These are phyloP conservation scores for Pocillopora verrucosa DNA, from an alignment of 64 coral and sea anemone species.

Conservation along the genomic window DNA sequence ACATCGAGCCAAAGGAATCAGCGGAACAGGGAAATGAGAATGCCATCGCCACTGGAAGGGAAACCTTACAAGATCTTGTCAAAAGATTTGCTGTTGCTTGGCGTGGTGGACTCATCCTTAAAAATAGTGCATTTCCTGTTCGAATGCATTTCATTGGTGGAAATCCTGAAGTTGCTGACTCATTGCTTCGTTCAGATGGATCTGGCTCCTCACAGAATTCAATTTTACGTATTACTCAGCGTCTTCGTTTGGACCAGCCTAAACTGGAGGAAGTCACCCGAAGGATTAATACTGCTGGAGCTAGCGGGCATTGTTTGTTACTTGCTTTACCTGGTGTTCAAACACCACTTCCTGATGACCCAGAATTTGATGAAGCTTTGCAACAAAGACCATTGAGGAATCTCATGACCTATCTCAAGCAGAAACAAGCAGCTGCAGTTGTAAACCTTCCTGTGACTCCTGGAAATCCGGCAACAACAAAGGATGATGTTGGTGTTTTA, in stretches of 20 bases:
- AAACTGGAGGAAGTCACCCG: conserved; percentile 98
- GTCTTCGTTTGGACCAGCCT: conserved; percentile 95
- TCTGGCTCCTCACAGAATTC: conserved; percentile 64
- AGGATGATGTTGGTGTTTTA: conserved; percentile 95
- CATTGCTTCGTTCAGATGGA: conserved; percentile 82
- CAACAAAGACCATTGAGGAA: conserved; percentile 95
- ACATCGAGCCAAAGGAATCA: conserved; percentile 53
- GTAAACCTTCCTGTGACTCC: conserved; percentile 87
- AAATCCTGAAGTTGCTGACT: conserved; percentile 97
- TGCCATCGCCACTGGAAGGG: conserved; percentile 60
- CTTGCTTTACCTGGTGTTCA: conserved; percentile 89
- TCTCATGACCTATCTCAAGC: conserved; percentile 96
- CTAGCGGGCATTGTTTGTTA: conserved; percentile 88
- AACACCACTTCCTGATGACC: conserved; percentile 66
- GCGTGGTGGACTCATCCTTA: conserved; percentile 94
- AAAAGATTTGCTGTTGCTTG: conserved; percentile 98
- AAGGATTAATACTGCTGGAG: conserved; percentile 89
- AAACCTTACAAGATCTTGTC: conserved; percentile 95
- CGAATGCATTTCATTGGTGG: conserved; percentile 99
- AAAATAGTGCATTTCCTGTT: conserved; percentile 99
- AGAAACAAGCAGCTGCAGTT: conserved; percentile 99
- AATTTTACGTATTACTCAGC: conserved; percentile 90
- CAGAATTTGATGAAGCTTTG: conserved; percentile 76
- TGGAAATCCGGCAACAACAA: conserved; percentile 71
- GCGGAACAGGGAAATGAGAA: conserved; percentile 39